Evolutionary conservation across 2,797 vertebrate species (phyloP).

Genomic region (Tadarida brasiliensis): DNA sequence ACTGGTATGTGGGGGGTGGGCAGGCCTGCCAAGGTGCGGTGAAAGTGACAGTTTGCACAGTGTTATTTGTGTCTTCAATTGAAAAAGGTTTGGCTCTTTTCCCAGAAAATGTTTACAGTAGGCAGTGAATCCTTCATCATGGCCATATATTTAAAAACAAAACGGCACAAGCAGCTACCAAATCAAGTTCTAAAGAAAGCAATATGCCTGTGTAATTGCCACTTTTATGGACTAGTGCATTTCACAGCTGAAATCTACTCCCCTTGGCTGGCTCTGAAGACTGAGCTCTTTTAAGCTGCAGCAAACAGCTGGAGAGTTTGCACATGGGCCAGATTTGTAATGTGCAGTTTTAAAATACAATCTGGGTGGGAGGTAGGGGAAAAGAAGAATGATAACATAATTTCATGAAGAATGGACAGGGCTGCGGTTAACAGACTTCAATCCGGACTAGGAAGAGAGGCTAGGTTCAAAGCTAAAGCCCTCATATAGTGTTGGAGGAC

Average conservation of each 20-base stretch:
- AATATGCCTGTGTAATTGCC: slow-evolving; percentile 72
- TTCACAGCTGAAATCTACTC: slow-evolving; percentile 77
- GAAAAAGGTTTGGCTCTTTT: slow-evolving; percentile 79
- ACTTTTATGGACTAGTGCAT: slow-evolving; percentile 73
- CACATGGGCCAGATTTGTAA: slow-evolving; percentile 68
- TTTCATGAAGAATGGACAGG: slow-evolving; percentile 61
- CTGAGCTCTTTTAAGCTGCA: slow-evolving; percentile 74
- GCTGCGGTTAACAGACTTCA: slow-evolving; percentile 39
- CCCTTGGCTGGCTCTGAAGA: slow-evolving; percentile 70
- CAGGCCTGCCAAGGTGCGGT: slow-evolving; percentile 46
- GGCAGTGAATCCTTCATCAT: slow-evolving; percentile 79
- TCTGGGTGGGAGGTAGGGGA: background rate
- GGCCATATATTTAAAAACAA: slow-evolving; percentile 79
- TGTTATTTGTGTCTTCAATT: slow-evolving; percentile 81
- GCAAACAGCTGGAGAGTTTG: slow-evolving; percentile 67
- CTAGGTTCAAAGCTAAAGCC: slow-evolving; percentile 23
- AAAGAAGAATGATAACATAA: slow-evolving; percentile 60
- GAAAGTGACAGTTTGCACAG: slow-evolving; percentile 71
- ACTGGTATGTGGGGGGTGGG: slow-evolving; percentile 16
- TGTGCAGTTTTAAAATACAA: slow-evolving; percentile 71
- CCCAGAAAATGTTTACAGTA: slow-evolving; percentile 79
- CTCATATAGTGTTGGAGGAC: background rate
- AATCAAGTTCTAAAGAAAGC: slow-evolving; percentile 80
- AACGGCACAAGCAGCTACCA: slow-evolving; percentile 75
- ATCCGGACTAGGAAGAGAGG: slow-evolving; percentile 49